Base-by-base conservation (phyloP, 2,797 vertebrate species). In the Sebastes melanostomus region DNA sequence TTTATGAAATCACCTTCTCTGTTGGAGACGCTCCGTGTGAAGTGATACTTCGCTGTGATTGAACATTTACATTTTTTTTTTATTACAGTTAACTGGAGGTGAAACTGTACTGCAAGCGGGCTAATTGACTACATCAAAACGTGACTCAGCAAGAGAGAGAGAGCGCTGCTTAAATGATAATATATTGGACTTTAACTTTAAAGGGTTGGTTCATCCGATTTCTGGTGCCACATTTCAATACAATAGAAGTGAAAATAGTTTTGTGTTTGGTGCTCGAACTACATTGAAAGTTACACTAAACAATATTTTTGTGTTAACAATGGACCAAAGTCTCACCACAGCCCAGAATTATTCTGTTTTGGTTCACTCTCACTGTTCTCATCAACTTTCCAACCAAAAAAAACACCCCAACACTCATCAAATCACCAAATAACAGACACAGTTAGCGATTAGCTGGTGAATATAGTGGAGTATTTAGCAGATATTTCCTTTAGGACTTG, bases 1-100 rank as follows among this genome's bases (percentile, higher is more conserved):
- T 87, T 84, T 11, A 74, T 86, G 77, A 88, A 91, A 84, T 81
- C 74, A 42, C 58, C 72, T 42, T 73, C 72, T 72, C 68, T 22
- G 60, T 1, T 72, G 86, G 74, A 82, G 66, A 29, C 5, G 52
- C 34, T 18, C 52, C 25, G 22, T 54, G 56, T 75, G 62, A 74
- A 75, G 61, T 38, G 71, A 67, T 13, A 18, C 80, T 81, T 86
- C 24, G 62, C 54, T 72, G 61, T 81, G 66, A 85, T 30, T 66
- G 16, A 77, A 83, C 58, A 34, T 78, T 65, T 61, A 46, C 9
- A 30, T 8, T 78, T 52, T 54, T 52, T 54, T 34, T 70, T 72
- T 36, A 61, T 74, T 61, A n/a, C 7, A 62, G 10, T 46, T 50
- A 54, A 66, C 52, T 34, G 27, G 38, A 75, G 27, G 54, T 55